A percentile compares a stretch with the other conserved stretches of the same genome.
These are phyloP conservation scores for Zaprionus ghesquierei DNA, from an alignment of 1,140 invertebrate genomes.

Conservation along the genomic window DNA sequence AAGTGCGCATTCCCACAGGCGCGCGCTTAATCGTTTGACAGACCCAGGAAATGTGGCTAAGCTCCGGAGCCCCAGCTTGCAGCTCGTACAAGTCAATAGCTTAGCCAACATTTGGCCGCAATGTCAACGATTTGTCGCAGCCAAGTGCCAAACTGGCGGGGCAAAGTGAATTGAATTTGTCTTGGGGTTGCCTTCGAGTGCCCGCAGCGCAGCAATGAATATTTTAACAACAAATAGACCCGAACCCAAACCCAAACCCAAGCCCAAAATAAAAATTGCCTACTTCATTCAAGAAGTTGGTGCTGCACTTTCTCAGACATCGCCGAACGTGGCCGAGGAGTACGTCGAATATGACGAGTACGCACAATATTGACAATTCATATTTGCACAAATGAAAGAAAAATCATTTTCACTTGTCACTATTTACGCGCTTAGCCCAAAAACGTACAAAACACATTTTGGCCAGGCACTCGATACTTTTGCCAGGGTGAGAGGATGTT, in stretches of 20 bases:
- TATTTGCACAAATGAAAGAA: slow-evolving; percentile 82
- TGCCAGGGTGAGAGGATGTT: background rate
- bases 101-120: slow-evolving; percentile 46
- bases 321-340: slow-evolving; percentile 12
- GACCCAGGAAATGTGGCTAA: slow-evolving; percentile 11
- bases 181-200: slow-evolving; percentile 46
- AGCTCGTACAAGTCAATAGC: slow-evolving; percentile 44
- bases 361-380: slow-evolving; percentile 82
- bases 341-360: slow-evolving; percentile 7
- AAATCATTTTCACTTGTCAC: slow-evolving; percentile 82
- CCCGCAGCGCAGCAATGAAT: slow-evolving; percentile 55
- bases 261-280: slow-evolving; percentile 41
- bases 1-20: slow-evolving; percentile 57
- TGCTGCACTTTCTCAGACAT: slow-evolving; percentile 72
- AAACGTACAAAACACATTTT: slow-evolving; percentile 49
- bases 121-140: slow-evolving; percentile 23
- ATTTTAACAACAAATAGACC: slow-evolving; percentile 59
- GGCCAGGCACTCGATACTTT: slow-evolving; percentile 23
- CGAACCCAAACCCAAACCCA: slow-evolving; percentile 13
- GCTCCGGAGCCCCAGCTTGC: background rate
- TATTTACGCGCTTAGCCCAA: slow-evolving; percentile 78
- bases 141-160: slow-evolving; percentile 19
- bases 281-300: slow-evolving; percentile 36
- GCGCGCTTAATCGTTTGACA: slow-evolving; percentile 48
- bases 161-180: slow-evolving; percentile 70